phyloP scores from a whole-genome alignment of 1,140 invertebrate genomes.

The Delia radicum region DNA sequence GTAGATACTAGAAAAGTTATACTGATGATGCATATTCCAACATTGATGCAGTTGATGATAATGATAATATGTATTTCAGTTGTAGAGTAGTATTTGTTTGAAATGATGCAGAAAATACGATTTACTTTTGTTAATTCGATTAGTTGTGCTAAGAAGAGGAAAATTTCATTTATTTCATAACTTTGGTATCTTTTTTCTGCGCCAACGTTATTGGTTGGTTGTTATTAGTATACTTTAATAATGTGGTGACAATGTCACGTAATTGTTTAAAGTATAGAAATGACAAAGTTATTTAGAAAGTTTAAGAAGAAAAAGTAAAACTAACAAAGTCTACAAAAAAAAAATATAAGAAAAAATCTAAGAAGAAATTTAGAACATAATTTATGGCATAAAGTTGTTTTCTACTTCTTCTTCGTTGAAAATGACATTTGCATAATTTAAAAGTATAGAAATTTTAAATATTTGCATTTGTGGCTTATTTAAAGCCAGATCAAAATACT shows the following conservation, averaged over 20 bases:
- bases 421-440: background rate
- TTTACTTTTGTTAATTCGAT: background rate
- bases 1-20: too few species aligned
- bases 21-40: background rate
- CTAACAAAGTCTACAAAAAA: background rate
- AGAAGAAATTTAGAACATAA: background rate
- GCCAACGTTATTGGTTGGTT: background rate
- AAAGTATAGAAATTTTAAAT: background rate
- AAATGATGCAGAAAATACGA: constrained; percentile 1
- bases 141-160: background rate
- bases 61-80: background rate
- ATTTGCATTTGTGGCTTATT: background rate
- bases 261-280: background rate
- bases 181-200: background rate
- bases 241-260: background rate
- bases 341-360: background rate
- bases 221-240: background rate
- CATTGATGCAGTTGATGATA: background rate
- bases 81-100: background rate
- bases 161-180: background rate
- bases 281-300: background rate
- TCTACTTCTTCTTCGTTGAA: background rate
- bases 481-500: background rate
- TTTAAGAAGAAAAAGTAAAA: background rate
- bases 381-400: background rate